A percentile compares a stretch with the other conserved stretches of the same genome.
These are phyloP conservation scores for Neogobius melanostomus DNA, from an alignment of 2,113 vertebrate species.

Conservation along the genomic window DNA sequence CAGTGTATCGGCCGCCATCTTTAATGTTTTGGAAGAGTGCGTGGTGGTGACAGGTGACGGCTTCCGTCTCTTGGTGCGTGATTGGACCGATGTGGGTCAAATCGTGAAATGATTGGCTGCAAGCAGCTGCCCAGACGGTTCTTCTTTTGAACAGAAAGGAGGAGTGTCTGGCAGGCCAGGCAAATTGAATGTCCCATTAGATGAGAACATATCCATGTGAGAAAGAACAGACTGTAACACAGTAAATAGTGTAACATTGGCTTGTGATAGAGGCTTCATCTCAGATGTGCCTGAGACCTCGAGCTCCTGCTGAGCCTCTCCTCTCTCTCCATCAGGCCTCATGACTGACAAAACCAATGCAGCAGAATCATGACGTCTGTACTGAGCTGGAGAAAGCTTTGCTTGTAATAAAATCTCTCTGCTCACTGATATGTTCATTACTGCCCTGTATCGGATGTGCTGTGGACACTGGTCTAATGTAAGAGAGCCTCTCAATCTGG, in stretches of 20 bases:
- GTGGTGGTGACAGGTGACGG: no score
- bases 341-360: conserved; percentile 33
- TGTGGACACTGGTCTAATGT: conserved; percentile 19
- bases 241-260: conserved; percentile 1
- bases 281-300: conserved; percentile 10
- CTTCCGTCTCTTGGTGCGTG: no score
- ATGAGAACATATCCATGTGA: background rate
- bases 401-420: conserved; percentile 36
- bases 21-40: no score
- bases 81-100: no score
- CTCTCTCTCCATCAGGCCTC: conserved; percentile 45
- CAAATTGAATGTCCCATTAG: background rate
- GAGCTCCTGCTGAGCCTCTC: conserved; percentile 39
- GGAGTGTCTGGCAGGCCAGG: no score
- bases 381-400: conserved; percentile 27
- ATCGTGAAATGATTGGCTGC: no score
- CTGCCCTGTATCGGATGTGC: conserved; percentile 10
- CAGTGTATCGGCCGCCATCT: no score
- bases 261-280: conserved; percentile 21
- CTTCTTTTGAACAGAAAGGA: no score
- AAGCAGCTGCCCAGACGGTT: no score
- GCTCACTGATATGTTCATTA: conserved; percentile 29
- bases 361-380: conserved; percentile 30
- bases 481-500: conserved; percentile 13
- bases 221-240: background rate